Conservation (phyloP, 2,888 invertebrate genomes). For the Trilocha varians region DNA sequence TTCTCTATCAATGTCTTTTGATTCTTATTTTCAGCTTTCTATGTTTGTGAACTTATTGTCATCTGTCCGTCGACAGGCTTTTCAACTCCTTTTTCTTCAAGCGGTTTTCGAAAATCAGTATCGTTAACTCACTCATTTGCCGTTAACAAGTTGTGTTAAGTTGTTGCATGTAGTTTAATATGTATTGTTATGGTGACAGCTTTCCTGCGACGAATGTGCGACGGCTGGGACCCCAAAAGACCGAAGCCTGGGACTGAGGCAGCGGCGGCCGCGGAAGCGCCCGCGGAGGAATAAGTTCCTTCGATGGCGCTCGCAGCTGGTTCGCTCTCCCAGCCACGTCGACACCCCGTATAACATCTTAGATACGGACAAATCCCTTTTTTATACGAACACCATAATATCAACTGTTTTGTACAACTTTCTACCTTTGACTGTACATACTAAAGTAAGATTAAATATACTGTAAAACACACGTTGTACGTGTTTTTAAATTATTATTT, state of each 20-base stretch:
- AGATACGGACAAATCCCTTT: constrained; percentile 58
- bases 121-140: constrained; percentile 5
- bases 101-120: not conserved
- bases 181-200: constrained; percentile 61
- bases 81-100: not conserved
- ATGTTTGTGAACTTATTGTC: constrained; percentile 6
- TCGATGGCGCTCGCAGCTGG: constrained; percentile 18
- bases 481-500: constrained; percentile 59
- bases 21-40: not conserved
- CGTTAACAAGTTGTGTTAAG: not conserved
- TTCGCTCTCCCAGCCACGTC: constrained; percentile 24
- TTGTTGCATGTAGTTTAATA: constrained; percentile 5
- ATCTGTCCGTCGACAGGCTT: not conserved
- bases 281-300: constrained; percentile 44
- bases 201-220: constrained; percentile 91
- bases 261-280: constrained; percentile 35
- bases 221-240: constrained; percentile 62
- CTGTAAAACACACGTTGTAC: constrained; percentile 70
- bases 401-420: constrained; percentile 55
- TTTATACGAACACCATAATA: constrained; percentile 57
- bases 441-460: constrained; percentile 66
- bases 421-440: constrained; percentile 66
- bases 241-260: constrained; percentile 14
- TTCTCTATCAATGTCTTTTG: constrained; percentile 13
- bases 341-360: constrained; percentile 51